Evolutionary conservation across 2,113 vertebrate species (phyloP).

Genomic region (Glaucomys volans): DNA sequence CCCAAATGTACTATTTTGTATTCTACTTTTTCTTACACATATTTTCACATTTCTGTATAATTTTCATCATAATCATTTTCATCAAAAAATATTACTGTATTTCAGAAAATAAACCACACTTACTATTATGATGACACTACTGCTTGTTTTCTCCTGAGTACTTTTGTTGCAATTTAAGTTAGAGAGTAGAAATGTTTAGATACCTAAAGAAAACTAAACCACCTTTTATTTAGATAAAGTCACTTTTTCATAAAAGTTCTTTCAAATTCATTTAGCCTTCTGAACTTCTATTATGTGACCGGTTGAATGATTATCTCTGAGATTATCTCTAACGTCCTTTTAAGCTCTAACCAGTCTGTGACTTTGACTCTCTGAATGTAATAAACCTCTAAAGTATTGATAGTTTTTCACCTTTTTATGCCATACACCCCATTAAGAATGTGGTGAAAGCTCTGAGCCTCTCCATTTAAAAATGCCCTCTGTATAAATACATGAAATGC

Average conservation of each 20-base stretch:
- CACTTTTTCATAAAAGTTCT: not conserved
- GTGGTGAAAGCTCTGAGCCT: not conserved
- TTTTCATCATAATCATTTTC: slow-evolving; percentile 60
- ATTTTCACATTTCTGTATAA: slow-evolving; percentile 51
- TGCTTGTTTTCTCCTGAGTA: not conserved
- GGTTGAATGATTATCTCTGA: not conserved
- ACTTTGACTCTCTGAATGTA: not conserved
- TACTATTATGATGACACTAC: not conserved
- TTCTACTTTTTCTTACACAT: slow-evolving; percentile 18
- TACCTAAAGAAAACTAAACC: not conserved
- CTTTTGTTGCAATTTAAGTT: not conserved
- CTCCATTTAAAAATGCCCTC: slow-evolving; percentile 11
- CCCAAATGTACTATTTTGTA: not conserved
- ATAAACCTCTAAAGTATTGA: not conserved
- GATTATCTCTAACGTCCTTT: slow-evolving; percentile 8
- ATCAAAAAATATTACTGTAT: slow-evolving; percentile 36
- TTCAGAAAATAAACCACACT: slow-evolving; percentile 41
- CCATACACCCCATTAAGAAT: not conserved
- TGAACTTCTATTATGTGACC: not conserved
- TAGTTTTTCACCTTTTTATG: not conserved
- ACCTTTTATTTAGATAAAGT: slow-evolving; percentile 19
- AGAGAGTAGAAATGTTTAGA: not conserved
- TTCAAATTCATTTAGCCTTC: not conserved
- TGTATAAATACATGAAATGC: not conserved
- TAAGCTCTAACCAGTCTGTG: not conserved